Evolutionary conservation across 2,113 vertebrate species (phyloP), one percentile per base, ranked within the genome.

Genomic region (Verasper variegatus): DNA sequence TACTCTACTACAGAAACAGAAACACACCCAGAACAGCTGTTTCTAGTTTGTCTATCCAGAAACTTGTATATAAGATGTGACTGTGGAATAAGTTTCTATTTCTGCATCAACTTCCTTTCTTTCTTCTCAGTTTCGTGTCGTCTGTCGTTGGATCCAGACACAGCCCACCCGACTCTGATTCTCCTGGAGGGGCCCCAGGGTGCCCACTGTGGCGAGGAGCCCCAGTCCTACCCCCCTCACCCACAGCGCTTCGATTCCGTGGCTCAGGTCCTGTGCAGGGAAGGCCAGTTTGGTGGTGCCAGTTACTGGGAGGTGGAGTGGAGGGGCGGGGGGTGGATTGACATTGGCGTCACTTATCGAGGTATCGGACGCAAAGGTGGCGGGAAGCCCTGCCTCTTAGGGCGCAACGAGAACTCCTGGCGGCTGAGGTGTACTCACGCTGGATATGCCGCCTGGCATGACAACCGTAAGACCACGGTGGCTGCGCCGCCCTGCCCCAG

Each of bases 281-380:
- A 94, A 71, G 91, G 91, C 8, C 91, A 92, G 84, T 87, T 91
- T 5, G 74, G 75, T 0, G 84, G 72, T 0, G 84, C 86, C 77
- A 91, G 90, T 71, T 94, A 94, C 90, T 94, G 93, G 93, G 93
- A 94, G 78, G 87, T 94, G 79, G 91, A 94, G 83, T 94, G 93
- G 92, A 68, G 82, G 37, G 92, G 93, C 0, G 89, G 89, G 0
- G 92, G 89, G 5, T 94, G 91, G 92, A 84, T 92, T 1, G 93
- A 93, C 86, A 81, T 94, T 0, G 93, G 91, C 0, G 79, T 93
- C 65, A 91, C 93, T 0, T 93, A 93, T 67, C 74, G 77, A 1
- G 80, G 75, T 1, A 92, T 94, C 21, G 90, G 90, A 1, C 92
- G 92, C 20, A 91, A 92, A 72, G 92, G 91, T 0, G 88, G 88